phyloP scores from a whole-genome alignment of 2,113 vertebrate species.

The Ellobius talpinus region DNA sequence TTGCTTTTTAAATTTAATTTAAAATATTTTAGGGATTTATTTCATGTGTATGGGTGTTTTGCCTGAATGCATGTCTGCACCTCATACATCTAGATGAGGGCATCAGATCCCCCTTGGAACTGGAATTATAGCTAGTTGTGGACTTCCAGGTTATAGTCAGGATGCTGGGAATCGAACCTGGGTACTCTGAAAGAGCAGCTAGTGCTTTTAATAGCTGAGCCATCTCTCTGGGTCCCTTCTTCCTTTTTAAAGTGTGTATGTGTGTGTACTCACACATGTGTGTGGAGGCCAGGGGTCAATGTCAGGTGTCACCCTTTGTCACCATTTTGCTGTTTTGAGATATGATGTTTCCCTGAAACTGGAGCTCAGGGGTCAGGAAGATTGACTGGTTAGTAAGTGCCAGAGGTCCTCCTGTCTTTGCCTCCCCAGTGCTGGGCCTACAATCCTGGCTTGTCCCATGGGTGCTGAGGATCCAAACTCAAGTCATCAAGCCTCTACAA shows the following conservation, averaged over 20 bases:
- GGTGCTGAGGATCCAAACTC: not conserved
- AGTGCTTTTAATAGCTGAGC: not conserved
- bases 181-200: not conserved
- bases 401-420: not conserved
- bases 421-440: not conserved
- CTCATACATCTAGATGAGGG: not conserved
- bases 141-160: not conserved
- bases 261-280: not conserved
- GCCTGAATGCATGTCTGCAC: not conserved
- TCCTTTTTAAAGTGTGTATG: not conserved
- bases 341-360: not conserved
- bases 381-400: not conserved
- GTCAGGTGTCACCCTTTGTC: not conserved
- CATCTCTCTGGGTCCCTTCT: not conserved
- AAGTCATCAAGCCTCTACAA: not conserved
- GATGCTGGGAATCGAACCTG: not conserved
- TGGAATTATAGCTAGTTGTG: not conserved
- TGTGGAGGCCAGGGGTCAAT: not conserved
- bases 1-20: not conserved
- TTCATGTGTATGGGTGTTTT: not conserved
- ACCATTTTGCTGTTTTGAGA: not conserved
- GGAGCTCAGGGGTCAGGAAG: not conserved
- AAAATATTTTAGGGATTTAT: not conserved
- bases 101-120: not conserved
- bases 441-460: constrained; percentile 70